A percentile compares a stretch with the other conserved stretches of the same genome.
phyloP scores from a whole-genome alignment of 2,888 invertebrate genomes.

The Pachycephus smyrnensis region DNA sequence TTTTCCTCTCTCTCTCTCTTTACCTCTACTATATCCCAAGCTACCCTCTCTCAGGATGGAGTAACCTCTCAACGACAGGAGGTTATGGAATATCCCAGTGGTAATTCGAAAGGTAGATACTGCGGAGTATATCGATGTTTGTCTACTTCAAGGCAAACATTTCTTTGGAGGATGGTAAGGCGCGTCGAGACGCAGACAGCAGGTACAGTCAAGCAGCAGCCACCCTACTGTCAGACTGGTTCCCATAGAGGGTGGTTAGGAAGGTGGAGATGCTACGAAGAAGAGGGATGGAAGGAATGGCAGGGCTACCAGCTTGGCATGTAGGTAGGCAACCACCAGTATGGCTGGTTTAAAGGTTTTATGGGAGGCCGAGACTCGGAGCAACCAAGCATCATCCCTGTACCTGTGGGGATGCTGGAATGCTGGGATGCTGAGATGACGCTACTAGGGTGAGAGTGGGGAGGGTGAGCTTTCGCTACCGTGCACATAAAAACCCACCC shows the following conservation, averaged over 20 bases:
- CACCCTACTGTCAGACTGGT: not conserved
- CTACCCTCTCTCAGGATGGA: not conserved
- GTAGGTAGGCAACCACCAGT: not conserved
- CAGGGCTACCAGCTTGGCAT: not conserved
- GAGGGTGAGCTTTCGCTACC: constrained; percentile 12
- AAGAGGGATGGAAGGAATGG: not conserved
- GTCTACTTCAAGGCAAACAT: constrained; percentile 8
- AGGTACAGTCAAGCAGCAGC: not conserved
- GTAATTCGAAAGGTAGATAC: constrained; percentile 3
- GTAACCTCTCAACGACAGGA: too few relatives aligned
- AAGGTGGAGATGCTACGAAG: not conserved
- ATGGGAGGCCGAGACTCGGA: not conserved
- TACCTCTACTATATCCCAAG: not conserved
- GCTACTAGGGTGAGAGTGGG: not conserved
- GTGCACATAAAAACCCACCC: constrained; percentile 34
- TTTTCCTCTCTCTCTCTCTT: not conserved
- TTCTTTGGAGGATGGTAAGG: not conserved
- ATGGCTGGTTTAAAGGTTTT: constrained; percentile 1
- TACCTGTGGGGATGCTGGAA: constrained; percentile 3
- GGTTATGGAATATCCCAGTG: not conserved
- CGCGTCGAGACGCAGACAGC: not conserved
- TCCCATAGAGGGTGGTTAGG: not conserved
- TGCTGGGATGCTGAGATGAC: not conserved
- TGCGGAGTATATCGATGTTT: constrained; percentile 2
- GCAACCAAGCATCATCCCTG: constrained; percentile 2